These are phyloP conservation scores for Ceratitis capitata DNA, from an alignment of 1,140 invertebrate species.

Conservation along the genomic window DNA sequence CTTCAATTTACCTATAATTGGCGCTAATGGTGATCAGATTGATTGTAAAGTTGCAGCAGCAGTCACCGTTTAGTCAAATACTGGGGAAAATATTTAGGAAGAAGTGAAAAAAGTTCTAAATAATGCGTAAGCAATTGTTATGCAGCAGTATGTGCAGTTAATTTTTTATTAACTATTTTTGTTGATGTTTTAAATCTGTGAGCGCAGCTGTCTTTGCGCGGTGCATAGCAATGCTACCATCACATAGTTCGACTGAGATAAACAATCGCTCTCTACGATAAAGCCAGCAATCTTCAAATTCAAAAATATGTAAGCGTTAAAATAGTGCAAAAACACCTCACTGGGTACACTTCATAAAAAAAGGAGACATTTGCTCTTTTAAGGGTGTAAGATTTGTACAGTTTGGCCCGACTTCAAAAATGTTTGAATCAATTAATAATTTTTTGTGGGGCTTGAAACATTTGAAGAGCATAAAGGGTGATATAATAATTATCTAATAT, in stretches of 20 bases:
- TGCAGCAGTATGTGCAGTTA: no score
- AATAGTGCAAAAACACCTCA: background rate
- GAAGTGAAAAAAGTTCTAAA: no score
- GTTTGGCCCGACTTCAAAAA: no score
- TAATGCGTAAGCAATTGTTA: no score
- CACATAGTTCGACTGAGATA: background rate
- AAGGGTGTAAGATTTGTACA: no score
- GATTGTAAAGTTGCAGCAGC: conserved; percentile 61
- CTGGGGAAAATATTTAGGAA: background rate
- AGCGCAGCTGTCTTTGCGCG: no score
- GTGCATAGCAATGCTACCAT: background rate
- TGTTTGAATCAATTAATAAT: no score
- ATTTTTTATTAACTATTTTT: background rate
- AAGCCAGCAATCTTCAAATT: background rate
- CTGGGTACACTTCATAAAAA: background rate
- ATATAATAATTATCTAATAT: background rate
- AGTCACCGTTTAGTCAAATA: background rate
- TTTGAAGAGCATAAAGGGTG: background rate
- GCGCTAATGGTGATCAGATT: conserved; percentile 68
- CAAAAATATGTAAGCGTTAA: background rate
- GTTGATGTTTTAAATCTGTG: background rate
- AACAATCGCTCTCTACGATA: background rate
- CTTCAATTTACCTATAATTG: conserved; percentile 80
- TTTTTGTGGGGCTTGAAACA: background rate
- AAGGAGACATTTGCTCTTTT: no score